Conservation (phyloP, 1,140 invertebrate genomes). For the Neomicropteryx cornuta region DNA sequence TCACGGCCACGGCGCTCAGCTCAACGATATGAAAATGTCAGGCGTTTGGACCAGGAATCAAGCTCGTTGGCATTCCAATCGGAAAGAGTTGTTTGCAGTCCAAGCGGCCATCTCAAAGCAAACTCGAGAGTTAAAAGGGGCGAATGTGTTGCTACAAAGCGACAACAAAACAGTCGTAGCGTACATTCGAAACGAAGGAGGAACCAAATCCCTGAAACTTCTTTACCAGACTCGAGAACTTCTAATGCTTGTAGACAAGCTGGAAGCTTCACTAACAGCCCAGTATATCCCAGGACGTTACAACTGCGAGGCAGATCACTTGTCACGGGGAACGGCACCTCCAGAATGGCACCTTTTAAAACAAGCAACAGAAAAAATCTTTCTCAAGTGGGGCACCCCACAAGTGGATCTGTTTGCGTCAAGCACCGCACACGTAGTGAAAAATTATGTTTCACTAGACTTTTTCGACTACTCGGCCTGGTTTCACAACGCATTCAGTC, state of each 20-base stretch:
- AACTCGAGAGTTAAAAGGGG: constrained; percentile 5
- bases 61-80: constrained; percentile 15
- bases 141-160: constrained; percentile 15
- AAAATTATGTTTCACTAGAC: constrained; percentile 16
- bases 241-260: constrained; percentile 12
- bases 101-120: constrained; percentile 6
- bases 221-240: constrained; percentile 12
- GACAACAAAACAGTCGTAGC: constrained; percentile 19
- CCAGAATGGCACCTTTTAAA: constrained; percentile 19
- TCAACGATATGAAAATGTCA: constrained; percentile 8
- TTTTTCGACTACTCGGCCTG: constrained; percentile 12
- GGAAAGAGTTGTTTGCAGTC: constrained; percentile 17
- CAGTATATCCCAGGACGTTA: constrained; percentile 12
- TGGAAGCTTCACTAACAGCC: constrained; percentile 10
- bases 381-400: constrained; percentile 14
- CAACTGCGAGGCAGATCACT: constrained; percentile 11
- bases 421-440: constrained; percentile 11
- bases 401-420: constrained; percentile 20
- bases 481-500: constrained; percentile 18
- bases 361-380: constrained; percentile 12
- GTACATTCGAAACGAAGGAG: constrained; percentile 18
- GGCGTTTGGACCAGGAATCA: constrained; percentile 12
- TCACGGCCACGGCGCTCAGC: constrained; percentile 13
- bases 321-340: constrained; percentile 11
- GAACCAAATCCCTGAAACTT: constrained; percentile 16